Conservation (phyloP, 2,113 vertebrate genomes). For the Osmerus mordax region DNA sequence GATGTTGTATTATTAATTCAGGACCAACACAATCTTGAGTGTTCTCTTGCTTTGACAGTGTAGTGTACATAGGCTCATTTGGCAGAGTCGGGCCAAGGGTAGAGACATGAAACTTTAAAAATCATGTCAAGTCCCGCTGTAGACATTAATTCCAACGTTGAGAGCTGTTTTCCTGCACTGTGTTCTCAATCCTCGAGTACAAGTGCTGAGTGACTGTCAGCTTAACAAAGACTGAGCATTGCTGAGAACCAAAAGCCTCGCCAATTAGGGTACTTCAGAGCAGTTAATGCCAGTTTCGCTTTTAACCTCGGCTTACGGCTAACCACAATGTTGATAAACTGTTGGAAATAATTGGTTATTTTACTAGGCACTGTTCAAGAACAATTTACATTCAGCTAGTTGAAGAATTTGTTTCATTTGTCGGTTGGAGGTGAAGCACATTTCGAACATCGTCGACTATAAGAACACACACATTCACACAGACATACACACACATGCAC, state of each 20-base stretch:
- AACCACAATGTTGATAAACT: conserved; percentile 39
- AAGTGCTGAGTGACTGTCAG: conserved; percentile 44
- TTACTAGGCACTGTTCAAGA: conserved; percentile 39
- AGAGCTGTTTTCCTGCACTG: conserved; percentile 39
- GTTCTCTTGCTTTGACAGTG: conserved; percentile 35
- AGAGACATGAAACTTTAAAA: conserved; percentile 55
- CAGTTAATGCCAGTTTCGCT: conserved; percentile 44
- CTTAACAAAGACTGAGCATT: conserved; percentile 49
- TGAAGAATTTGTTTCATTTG: conserved; percentile 54
- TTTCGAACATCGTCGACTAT: conserved; percentile 43
- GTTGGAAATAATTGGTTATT: conserved; percentile 46
- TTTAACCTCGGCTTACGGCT: conserved; percentile 36
- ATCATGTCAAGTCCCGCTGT: conserved; percentile 35
- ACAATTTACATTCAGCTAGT: conserved; percentile 43
- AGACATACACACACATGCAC: neutral
- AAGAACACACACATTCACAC: neutral
- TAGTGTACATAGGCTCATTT: conserved; percentile 20
- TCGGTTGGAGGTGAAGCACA: conserved; percentile 20
- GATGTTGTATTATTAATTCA: conserved; percentile 52
- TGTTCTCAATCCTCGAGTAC: conserved; percentile 42
- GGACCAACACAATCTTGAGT: conserved; percentile 45
- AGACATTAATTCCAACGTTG: conserved; percentile 38
- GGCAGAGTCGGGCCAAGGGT: conserved; percentile 33
- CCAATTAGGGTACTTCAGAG: conserved; percentile 66
- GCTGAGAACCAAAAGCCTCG: conserved; percentile 44